phyloP scores from a whole-genome alignment of 2,888 invertebrate species.

The Tortricodes alternella region DNA sequence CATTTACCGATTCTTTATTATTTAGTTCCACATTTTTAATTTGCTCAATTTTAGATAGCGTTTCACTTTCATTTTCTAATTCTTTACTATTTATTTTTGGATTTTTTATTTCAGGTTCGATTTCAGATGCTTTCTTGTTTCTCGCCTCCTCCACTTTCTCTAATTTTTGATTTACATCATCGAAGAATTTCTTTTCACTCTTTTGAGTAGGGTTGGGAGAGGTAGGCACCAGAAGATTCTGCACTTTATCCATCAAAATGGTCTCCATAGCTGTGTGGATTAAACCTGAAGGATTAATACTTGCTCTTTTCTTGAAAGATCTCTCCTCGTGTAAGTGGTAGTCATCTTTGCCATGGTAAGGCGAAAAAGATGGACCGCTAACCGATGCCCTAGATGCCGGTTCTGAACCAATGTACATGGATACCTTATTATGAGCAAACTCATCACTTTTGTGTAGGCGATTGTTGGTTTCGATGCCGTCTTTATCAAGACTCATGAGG shows the following conservation, averaged over 20 bases:
- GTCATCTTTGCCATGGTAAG: constrained; percentile 48
- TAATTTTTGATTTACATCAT: constrained; percentile 66
- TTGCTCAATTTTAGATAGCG: too few relatives aligned
- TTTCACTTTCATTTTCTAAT: too few relatives aligned
- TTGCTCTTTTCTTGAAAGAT: constrained; percentile 46
- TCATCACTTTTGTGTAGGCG: constrained; percentile 65
- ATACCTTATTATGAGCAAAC: constrained; percentile 55
- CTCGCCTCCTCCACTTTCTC: constrained; percentile 60
- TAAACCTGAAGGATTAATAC: constrained; percentile 64
- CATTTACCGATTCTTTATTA: too few relatives aligned
- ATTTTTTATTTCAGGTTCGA: not conserved
- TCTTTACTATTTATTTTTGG: too few relatives aligned
- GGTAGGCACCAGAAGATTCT: constrained; percentile 65
- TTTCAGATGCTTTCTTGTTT: constrained; percentile 31
- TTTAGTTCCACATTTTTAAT: too few relatives aligned
- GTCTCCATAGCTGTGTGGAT: constrained; percentile 82
- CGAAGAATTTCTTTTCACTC: constrained; percentile 63
- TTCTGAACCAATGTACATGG: constrained; percentile 78
- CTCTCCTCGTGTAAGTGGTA: constrained; percentile 47
- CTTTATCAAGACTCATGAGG: constrained; percentile 65
- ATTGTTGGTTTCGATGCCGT: constrained; percentile 51
- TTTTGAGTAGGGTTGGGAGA: constrained; percentile 55
- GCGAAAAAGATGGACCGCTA: constrained; percentile 58
- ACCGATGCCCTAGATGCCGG: constrained; percentile 68
- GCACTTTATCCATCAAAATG: constrained; percentile 81